These are phyloP conservation scores for Tarsius wallacei DNA, from an alignment of 2,797 vertebrate genomes.

Conservation along the genomic window DNA sequence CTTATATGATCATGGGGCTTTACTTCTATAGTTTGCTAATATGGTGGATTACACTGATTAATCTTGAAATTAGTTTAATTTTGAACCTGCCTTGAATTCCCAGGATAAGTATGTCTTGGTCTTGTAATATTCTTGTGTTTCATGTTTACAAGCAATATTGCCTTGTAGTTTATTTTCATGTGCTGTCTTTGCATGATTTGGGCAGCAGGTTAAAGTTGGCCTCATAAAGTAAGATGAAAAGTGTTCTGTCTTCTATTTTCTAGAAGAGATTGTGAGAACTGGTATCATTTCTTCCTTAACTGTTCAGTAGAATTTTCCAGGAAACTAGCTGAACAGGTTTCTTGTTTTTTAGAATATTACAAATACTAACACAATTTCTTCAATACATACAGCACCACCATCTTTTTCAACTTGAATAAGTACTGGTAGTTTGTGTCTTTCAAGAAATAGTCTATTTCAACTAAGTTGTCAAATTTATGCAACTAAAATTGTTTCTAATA, in stretches of 20 bases:
- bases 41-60: not conserved
- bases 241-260: conserved; percentile 11
- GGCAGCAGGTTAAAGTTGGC: not conserved
- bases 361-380: conserved; percentile 16
- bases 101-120: not conserved
- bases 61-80: not conserved
- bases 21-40: conserved; percentile 26
- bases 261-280: not conserved
- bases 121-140: not conserved
- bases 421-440: not conserved
- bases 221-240: conserved; percentile 16
- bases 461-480: not conserved
- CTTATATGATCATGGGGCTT: not conserved
- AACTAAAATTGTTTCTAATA: not conserved
- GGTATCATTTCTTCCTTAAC: not conserved
- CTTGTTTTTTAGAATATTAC: not conserved
- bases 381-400: not conserved
- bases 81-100: not conserved
- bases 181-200: not conserved
- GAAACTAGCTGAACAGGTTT: not conserved
- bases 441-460: not conserved
- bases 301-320: not conserved
- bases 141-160: not conserved
- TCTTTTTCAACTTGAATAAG: not conserved
- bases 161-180: conserved; percentile 49